Base-by-base conservation (phyloP, 1,140 invertebrate species). In the Diachasmimorpha longicaudata region DNA sequence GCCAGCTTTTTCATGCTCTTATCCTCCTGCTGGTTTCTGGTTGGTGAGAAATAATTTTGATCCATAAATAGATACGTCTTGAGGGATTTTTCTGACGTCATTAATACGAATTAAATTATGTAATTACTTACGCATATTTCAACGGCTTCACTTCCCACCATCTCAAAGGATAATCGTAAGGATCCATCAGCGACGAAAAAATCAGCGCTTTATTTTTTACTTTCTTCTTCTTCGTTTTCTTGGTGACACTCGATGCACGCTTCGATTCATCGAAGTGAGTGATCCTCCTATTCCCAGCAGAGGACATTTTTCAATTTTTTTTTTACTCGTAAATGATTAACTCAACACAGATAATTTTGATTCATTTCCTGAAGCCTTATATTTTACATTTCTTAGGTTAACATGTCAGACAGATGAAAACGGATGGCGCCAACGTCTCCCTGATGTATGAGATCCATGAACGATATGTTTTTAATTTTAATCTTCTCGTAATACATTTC, bases 111-210 rank as follows among this genome's bases (percentile, higher is more conserved):
- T 9, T 13, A 42, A 37, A 66, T 5, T 23, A 31, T 39, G 39
- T 19, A 16, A 16, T 16, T n/a, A 84, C 84, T 82, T 77, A 85
- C 84, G 84, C 82, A 75, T 85, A 85, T 84, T 83, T 84, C 6
- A 84, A 77, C 9, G 79, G 81, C 9, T 81, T 69, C 9, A 31
- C 46, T 63, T 85, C 83, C 84, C 84, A 85, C 84, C 84, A 85
- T 21, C 58, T 73, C 4, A 84, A 46, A 8, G 74, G 77, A 39
- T 70, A 52, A 0, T 82, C 81, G 25, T 81, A 73, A 9, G 80
- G 82, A 78, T 85, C 84, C 19, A 67, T n/a, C 44, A 37, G 70
- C 44, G 74, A 79, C 10, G 77, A 77, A 67, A 83, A 78, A 67
- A 55, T 36, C 52, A 67, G 23, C 14, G 67, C 77, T 44, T 74